Conservation (phyloP, 2,888 invertebrate genomes). For the Sympetrum striolatum region DNA sequence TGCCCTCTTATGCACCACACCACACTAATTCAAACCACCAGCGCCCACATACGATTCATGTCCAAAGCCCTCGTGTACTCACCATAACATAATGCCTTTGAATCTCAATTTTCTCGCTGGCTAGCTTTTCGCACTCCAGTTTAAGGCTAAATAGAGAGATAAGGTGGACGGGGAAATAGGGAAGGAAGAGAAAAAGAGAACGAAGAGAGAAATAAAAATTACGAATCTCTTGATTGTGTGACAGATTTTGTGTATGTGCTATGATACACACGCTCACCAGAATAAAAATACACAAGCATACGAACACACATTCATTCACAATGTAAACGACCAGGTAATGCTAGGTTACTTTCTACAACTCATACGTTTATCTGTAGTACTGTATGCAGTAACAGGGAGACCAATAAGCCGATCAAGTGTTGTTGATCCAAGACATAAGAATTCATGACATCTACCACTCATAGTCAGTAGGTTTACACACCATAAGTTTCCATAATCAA, state of each 20-base stretch:
- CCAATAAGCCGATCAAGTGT: not conserved
- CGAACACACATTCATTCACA: not conserved
- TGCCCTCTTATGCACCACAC: not conserved
- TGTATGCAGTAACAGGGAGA: not conserved
- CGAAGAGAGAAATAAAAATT: constrained; percentile 24
- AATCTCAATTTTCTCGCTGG: constrained; percentile 88
- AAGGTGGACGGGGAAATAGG: not conserved
- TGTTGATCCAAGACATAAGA: not conserved
- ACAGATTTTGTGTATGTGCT: constrained; percentile 1
- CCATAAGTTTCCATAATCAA: too few relatives aligned
- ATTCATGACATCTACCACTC: not conserved
- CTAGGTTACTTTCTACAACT: too few relatives aligned
- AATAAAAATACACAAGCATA: not conserved
- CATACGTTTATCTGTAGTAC: too few relatives aligned
- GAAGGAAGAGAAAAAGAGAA: not conserved
- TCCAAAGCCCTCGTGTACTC: constrained; percentile 57
- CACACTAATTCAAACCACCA: not conserved
- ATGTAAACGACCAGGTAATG: not conserved
- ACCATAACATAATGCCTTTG: constrained; percentile 92
- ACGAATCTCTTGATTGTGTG: not conserved
- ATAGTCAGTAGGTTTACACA: too few relatives aligned
- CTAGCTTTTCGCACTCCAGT: constrained; percentile 88
- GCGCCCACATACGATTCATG: constrained; percentile 4
- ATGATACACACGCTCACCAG: too few relatives aligned
- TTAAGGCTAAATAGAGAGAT: constrained; percentile 68